Percentiles rank a stretch among this genome's conserved stretches.
These are phyloP conservation scores for Acromyrmex charruanus DNA, from an alignment of 1,140 invertebrate genomes.

Conservation along the genomic window DNA sequence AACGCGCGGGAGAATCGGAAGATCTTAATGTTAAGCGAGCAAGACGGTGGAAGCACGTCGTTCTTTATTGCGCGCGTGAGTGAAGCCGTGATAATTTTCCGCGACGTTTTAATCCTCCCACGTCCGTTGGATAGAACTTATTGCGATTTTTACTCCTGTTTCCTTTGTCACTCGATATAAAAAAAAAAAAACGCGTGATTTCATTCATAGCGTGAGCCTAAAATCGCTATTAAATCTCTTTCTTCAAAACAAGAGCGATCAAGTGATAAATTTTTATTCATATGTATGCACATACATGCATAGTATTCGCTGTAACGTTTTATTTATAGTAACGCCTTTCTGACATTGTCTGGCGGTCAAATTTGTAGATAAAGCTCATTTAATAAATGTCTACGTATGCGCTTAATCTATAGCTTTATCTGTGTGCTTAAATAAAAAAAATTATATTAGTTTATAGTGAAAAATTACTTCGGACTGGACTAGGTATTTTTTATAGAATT, in stretches of 20 bases:
- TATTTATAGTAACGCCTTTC: neutral
- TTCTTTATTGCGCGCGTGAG: slow-evolving; percentile 32
- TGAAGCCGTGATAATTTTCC: slow-evolving; percentile 29
- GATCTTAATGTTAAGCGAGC: slow-evolving; percentile 33
- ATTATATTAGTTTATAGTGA: neutral
- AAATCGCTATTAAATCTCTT: neutral
- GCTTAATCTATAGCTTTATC: no score
- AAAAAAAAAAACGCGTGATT: neutral
- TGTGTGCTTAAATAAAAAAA: neutral
- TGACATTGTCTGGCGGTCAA: neutral
- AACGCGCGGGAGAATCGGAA: slow-evolving; percentile 40
- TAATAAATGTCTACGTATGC: neutral
- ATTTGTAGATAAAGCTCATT: neutral
- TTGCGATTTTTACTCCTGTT: neutral
- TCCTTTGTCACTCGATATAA: neutral
- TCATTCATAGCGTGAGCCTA: neutral
- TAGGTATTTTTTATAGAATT: no score
- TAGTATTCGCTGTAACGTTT: neutral
- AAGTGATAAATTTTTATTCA: neutral
- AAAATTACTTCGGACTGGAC: no score
- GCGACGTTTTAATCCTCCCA: slow-evolving; percentile 29
- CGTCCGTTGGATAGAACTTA: neutral
- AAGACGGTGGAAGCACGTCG: slow-evolving; percentile 25
- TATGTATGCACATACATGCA: neutral
- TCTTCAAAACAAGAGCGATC: neutral